phyloP scores from a whole-genome alignment of 2,113 vertebrate genomes.

The Laterallus jamaicensis region DNA sequence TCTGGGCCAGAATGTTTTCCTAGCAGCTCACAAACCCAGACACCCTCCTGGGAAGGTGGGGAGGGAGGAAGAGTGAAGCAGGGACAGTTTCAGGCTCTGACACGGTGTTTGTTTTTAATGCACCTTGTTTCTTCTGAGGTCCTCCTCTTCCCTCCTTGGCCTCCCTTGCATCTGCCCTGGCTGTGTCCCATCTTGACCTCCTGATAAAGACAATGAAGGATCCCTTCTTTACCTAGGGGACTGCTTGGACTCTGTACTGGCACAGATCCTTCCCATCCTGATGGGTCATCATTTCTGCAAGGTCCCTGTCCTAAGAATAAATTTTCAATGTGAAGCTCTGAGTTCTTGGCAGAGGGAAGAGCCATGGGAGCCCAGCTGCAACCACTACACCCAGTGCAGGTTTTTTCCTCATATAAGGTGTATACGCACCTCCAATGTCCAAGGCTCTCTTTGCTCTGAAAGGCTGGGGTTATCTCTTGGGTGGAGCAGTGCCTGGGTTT shows the following conservation, averaged over 20 bases:
- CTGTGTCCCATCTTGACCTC: rapidly evolving
- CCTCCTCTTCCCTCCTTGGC: not conserved
- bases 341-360: not conserved
- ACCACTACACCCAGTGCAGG: rapidly evolving
- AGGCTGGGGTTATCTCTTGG: not conserved
- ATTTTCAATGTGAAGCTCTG: not conserved
- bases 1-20: not conserved
- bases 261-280: not conserved
- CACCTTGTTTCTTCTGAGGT: not conserved
- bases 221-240: not conserved
- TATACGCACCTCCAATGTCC: too few species aligned
- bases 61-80: not conserved
- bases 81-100: not conserved
- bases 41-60: not conserved
- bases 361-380: not conserved
- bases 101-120: not conserved
- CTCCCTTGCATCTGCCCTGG: not conserved
- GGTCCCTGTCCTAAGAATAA: not conserved
- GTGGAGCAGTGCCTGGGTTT: not conserved
- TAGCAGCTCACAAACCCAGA: not conserved
- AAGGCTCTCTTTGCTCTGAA: not conserved
- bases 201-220: rapidly evolving
- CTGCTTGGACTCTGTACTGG: not conserved
- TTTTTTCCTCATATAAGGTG: not conserved
- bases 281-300: not conserved